Base-by-base conservation (phyloP, 2,888 invertebrate species). In the Pseudococcus jackbeardsleyi region DNA sequence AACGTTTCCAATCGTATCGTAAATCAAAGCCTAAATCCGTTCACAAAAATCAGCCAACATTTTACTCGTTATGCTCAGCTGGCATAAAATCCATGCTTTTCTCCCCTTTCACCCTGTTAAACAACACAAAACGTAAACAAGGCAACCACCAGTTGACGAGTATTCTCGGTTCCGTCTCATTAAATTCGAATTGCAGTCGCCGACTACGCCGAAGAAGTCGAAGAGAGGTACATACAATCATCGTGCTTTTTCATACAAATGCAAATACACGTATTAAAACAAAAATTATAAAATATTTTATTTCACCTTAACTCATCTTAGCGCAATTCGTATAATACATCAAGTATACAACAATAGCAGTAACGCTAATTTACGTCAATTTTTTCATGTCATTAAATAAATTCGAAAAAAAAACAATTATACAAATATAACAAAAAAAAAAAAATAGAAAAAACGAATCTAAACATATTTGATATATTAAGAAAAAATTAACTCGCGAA, bases 221-320 rank as follows among this genome's bases (percentile, higher is more conserved):
- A 59, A 8, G 12, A n/a, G n/a, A 59, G 59, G 8, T 54, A 15
- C 11, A 17, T 54, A 33, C 26, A 64, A 22, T 22, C n/a, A 22
- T 22, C 9, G 22, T 12, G 19, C 9, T 64, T 64, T 22, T 64
- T 64, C 22, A 8, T 11, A 22, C 22, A 33, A 82, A 82, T 46
- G n/a, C n/a, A 42, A 77, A 33, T 12, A 33, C n/a, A 5, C 11
- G 33, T 82, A 19, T 77, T 46, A 46, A 82, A 82, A 82, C 39
- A 42, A 82, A 82, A 82, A 82, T 82, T 82, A 82, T 46, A 82
- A 82, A 46, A 82, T 82, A 46, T 82, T 72, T 64, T 82, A 82
- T 82, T 72, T 82, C 79, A 82, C 19, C 46, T 82, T 82, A 82
- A 82, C 46, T 46, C 33, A 82, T 82, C 9, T 82, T 68, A 26